Conservation (phyloP, 2,113 vertebrate species). For the Dipodomys spectabilis region DNA sequence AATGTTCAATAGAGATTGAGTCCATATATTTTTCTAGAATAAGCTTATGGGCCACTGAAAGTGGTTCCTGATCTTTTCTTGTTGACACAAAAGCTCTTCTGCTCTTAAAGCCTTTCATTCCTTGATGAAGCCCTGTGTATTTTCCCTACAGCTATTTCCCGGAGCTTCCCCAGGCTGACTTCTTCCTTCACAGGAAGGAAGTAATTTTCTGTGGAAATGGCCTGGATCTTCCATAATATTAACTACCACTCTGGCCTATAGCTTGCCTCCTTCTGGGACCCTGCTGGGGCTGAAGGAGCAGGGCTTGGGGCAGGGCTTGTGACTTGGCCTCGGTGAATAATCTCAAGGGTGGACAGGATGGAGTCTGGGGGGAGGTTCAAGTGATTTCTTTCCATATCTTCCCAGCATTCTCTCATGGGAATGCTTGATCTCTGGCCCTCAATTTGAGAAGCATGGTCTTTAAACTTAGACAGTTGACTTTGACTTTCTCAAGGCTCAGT, state of each 20-base stretch:
- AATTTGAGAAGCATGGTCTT: neutral
- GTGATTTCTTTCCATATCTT: neutral
- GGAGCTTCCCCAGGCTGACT: neutral
- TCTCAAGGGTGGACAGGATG: neutral
- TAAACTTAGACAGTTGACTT: conserved; percentile 11
- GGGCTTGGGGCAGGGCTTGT: neutral
- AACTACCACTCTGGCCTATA: neutral
- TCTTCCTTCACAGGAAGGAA: neutral
- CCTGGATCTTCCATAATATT: neutral
- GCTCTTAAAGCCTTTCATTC: neutral
- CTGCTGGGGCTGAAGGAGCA: neutral
- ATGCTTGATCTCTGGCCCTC: neutral
- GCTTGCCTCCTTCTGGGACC: fast-evolving
- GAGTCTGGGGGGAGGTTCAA: neutral
- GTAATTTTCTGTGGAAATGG: neutral
- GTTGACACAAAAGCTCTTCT: neutral
- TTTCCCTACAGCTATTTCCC: neutral
- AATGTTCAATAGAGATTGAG: neutral
- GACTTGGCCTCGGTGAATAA: fast-evolving
- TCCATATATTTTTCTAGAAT: neutral
- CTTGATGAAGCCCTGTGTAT: neutral
- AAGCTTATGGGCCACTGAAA: neutral
- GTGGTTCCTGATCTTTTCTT: neutral
- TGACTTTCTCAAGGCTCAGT: neutral
- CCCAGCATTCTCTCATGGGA: neutral